These are phyloP conservation scores for Rhinoraja longicauda DNA, from an alignment of 2,797 vertebrate species.

Conservation along the genomic window DNA sequence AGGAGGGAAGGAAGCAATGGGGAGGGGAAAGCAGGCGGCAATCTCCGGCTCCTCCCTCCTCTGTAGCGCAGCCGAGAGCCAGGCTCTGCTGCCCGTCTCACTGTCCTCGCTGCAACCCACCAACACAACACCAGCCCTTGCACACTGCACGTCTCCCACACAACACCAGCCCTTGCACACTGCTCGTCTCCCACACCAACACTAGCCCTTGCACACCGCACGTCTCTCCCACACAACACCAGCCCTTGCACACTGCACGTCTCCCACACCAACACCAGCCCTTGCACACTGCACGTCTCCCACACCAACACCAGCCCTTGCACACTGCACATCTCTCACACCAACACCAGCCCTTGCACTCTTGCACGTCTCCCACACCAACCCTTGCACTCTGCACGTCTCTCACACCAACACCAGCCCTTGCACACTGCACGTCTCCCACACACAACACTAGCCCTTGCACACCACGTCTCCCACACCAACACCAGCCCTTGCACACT, in stretches of 20 bases:
- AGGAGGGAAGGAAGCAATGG: neutral
- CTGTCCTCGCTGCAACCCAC: too few species aligned
- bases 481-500: neutral
- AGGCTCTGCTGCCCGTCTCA: accelerated
- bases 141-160: too few species aligned
- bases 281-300: too few species aligned
- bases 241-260: too few species aligned
- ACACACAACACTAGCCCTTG: neutral
- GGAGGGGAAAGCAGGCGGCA: neutral
- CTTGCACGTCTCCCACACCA: too few species aligned
- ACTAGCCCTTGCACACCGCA: neutral
- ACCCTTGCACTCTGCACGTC: too few species aligned
- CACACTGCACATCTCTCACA: too few species aligned
- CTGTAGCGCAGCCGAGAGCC: constrained; percentile 38
- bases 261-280: neutral
- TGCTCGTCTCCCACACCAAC: too few species aligned
- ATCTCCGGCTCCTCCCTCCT: neutral
- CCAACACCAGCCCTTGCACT: neutral
- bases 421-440: too few species aligned
- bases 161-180: neutral
- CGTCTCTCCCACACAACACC: neutral
- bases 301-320: neutral
- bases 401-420: neutral
- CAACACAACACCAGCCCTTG: neutral
- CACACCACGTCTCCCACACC: too few species aligned